Evolutionary conservation across 2,888 invertebrate genomes (phyloP).

Genomic region (Alloplasta piceator): DNA sequence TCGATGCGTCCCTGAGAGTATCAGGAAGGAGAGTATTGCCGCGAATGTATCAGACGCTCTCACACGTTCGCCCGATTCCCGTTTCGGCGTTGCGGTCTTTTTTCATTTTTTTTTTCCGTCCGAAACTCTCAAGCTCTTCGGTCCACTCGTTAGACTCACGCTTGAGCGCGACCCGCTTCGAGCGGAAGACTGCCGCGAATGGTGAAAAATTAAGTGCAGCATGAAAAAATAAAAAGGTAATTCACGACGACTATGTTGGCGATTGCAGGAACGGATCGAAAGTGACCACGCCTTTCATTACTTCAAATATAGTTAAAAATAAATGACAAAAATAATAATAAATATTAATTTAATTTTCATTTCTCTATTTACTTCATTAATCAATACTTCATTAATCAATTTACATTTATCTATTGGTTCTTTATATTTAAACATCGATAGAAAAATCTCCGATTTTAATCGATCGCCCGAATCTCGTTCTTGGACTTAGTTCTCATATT

Average conservation of each 20-base stretch:
- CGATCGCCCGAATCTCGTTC: no score
- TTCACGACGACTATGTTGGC: conserved; percentile 19
- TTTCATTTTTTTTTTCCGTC: neutral
- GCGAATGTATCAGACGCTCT: conserved; percentile 41
- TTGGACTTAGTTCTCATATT: no score
- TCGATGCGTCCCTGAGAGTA: conserved; percentile 31
- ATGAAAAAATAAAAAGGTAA: conserved; percentile 26
- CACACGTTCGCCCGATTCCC: conserved; percentile 17
- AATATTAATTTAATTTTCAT: neutral
- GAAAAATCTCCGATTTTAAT: no score
- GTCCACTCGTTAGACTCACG: conserved; percentile 17
- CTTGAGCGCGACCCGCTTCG: conserved; percentile 13
- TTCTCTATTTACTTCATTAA: neutral
- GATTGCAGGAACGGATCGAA: neutral
- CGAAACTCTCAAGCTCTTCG: conserved; percentile 27
- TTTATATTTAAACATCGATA: no score
- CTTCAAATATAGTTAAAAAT: conserved; percentile 15
- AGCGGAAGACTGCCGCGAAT: conserved; percentile 24
- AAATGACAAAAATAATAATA: conserved; percentile 16
- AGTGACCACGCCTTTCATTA: conserved; percentile 20
- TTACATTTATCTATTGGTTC: no score
- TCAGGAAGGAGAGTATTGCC: conserved; percentile 50
- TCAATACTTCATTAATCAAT: no score
- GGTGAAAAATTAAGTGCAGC: conserved; percentile 45
- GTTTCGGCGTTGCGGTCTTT: conserved; percentile 29